A percentile compares a stretch with the other conserved stretches of the same genome.
Conservation (phyloP, 2,888 invertebrate species). For the Chloroclysta siterata region DNA sequence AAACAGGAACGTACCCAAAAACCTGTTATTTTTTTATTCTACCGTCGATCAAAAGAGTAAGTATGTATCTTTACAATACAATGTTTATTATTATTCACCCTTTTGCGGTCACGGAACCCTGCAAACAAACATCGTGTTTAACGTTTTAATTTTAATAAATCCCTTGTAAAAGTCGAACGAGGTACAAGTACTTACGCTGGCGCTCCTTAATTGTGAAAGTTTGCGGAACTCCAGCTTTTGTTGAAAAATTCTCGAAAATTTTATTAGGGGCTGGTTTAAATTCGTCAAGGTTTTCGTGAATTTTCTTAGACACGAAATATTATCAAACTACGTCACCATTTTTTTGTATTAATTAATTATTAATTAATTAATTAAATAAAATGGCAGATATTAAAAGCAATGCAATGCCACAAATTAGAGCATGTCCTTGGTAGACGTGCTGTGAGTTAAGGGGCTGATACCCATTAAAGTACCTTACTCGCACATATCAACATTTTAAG, state of each 20-base stretch:
- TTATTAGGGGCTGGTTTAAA: conserved; percentile 38
- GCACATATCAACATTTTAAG: too few relatives aligned
- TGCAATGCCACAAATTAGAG: too few relatives aligned
- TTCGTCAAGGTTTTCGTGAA: conserved; percentile 38
- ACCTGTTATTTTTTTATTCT: too few relatives aligned
- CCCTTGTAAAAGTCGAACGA: conserved; percentile 42
- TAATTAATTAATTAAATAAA: too few relatives aligned
- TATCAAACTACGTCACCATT: conserved; percentile 4
- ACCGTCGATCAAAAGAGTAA: not conserved
- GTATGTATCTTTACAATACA: not conserved
- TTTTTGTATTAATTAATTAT: too few relatives aligned
- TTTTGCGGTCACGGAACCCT: conserved; percentile 23
- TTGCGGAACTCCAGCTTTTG: conserved; percentile 38
- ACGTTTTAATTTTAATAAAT: conserved; percentile 45
- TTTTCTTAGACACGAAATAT: conserved; percentile 17
- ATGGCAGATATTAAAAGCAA: too few relatives aligned
- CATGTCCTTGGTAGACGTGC: too few relatives aligned
- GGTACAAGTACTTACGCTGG: conserved; percentile 30
- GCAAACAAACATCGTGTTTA: conserved; percentile 42
- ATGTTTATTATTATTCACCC: not conserved
- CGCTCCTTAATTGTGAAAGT: conserved; percentile 45
- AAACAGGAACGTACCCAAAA: too few relatives aligned
- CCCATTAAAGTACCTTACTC: too few relatives aligned
- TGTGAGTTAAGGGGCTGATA: too few relatives aligned
- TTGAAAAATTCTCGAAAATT: conserved; percentile 42